A percentile compares a stretch with the other conserved stretches of the same genome.
Evolutionary conservation across 2,797 vertebrate species (phyloP).

Genomic region (Cuculus canorus): DNA sequence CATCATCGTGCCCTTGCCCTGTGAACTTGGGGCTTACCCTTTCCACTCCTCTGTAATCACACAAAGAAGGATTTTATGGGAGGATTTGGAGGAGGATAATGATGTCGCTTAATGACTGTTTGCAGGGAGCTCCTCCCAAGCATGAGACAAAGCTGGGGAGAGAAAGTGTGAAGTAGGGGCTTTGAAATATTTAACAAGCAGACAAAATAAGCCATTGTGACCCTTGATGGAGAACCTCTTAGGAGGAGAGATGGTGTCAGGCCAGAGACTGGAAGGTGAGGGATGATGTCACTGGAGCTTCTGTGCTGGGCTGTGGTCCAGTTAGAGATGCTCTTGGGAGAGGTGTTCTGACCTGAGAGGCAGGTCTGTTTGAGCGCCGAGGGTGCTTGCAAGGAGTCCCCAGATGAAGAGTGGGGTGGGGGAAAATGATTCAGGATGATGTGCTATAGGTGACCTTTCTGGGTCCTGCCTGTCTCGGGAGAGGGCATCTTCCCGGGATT

Average conservation of each 20-base stretch:
- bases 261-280: background rate
- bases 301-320: background rate
- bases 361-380: background rate
- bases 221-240: background rate
- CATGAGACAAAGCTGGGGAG: background rate
- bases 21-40: background rate
- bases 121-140: conserved; percentile 6
- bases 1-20: background rate
- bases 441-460: background rate
- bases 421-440: background rate
- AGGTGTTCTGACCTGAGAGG: background rate
- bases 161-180: background rate
- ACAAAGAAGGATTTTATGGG: conserved; percentile 27
- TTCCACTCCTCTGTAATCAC: background rate
- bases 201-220: background rate
- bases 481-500: background rate
- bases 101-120: conserved; percentile 21
- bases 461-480: background rate
- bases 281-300: background rate
- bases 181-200: background rate
- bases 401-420: background rate
- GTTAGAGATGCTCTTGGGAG: background rate
- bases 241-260: background rate
- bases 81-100: conserved; percentile 39
- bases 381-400: accelerated